Evolutionary conservation across 2,888 invertebrate species (phyloP), one percentile per base, ranked within the genome.

Genomic region (Drosophila kanekoi): DNA sequence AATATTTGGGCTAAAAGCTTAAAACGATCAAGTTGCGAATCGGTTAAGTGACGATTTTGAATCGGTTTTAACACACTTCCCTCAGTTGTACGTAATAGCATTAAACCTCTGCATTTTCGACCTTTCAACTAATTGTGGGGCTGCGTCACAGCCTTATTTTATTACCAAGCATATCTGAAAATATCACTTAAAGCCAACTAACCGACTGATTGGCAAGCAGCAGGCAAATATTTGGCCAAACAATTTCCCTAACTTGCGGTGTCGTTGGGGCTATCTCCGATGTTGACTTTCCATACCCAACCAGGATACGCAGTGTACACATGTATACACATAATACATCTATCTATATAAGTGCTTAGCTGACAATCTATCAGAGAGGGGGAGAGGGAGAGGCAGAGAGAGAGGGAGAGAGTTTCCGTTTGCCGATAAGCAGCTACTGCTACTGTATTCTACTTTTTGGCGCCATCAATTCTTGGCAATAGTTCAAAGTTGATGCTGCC

Each of bases 401-500:
- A 8, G 28, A 2, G 28, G 8, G 28, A 2, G 2, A 8, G 64
- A 56, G 40, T 60, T 69, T 85, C 75, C 70, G 59, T 58, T 68
- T 47, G 37, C 67, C 79, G 67, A 72, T 77, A 75, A 68, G 78
- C 58, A 66, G 65, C 61, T 54, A 51, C 33, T 54, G 47, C 33
- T 23, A 11, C 53, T 64, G 40, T 61, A 69, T 67, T 71, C 81
- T 67, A 40, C 61, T 57, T 78, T 67, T 63, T 69, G 86, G 82
- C 79, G 89, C 75, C 82, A 85, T 43, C 64, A 45, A 68, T 72
- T 76, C 72, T 82, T 88, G 86, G 84, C 86, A 87, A 74, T 52
- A 72, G 82, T 85, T 89, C 89, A 89, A 87, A 85, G 79, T 81
- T 88, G 63, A 5, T 32, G 51, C 43, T 10, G 28, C 32, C 53